A percentile compares a stretch with the other conserved stretches of the same genome.
Evolutionary conservation across 1,140 invertebrate genomes (phyloP).

Genomic region (Euborellia annulipes): DNA sequence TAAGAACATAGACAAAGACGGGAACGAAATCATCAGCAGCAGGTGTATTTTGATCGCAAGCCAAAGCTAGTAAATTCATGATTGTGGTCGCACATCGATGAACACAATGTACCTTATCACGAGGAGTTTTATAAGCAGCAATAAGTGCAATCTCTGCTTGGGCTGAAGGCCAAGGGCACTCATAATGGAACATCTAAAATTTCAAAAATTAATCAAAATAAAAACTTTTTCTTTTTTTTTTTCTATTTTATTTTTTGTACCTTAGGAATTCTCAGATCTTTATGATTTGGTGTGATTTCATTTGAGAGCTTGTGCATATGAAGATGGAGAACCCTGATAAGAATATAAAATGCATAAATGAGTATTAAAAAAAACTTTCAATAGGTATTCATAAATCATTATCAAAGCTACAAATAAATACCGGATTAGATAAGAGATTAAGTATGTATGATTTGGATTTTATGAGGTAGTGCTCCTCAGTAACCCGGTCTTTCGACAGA

Average conservation of each 20-base stretch:
- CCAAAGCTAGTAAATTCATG: constrained; percentile 79
- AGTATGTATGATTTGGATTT: too few relatives aligned
- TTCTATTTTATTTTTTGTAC: constrained; percentile 26
- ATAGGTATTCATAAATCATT: too few relatives aligned
- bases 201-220: too few relatives aligned
- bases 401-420: too few relatives aligned
- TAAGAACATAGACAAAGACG: constrained; percentile 89
- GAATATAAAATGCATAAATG: constrained; percentile 6
- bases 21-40: constrained; percentile 95
- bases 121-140: constrained; percentile 84
- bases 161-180: constrained; percentile 94
- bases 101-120: constrained; percentile 84
- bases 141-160: constrained; percentile 85
- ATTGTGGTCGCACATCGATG: constrained; percentile 80
- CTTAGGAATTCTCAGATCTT: constrained; percentile 66
- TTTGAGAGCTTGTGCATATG: constrained; percentile 74
- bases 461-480: too few relatives aligned
- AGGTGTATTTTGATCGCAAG: constrained; percentile 59
- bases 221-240: too few relatives aligned
- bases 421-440: too few relatives aligned
- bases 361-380: neutral
- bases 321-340: constrained; percentile 58
- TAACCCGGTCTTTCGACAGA: too few relatives aligned
- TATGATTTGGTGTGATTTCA: constrained; percentile 65
- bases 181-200: constrained; percentile 52